Evolutionary conservation across 2,888 invertebrate genomes (phyloP).

Genomic region (Brachypterus glaber): DNA sequence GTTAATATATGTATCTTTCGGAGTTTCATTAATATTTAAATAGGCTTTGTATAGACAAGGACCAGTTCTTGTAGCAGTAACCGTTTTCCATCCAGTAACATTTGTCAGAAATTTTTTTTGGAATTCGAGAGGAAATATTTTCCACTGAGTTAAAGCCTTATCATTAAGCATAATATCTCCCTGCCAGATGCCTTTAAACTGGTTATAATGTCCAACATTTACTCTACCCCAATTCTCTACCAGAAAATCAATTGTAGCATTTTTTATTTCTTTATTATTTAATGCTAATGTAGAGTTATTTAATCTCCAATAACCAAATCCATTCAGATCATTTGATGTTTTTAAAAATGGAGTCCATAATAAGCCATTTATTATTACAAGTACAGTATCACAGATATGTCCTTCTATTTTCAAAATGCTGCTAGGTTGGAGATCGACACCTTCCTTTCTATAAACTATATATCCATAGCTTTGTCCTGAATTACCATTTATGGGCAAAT

Average conservation of each 20-base stretch:
- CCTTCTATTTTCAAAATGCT: slow-evolving; percentile 34
- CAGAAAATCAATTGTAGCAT: slow-evolving; percentile 38
- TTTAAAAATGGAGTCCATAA: slow-evolving; percentile 33
- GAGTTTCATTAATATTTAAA: slow-evolving; percentile 34
- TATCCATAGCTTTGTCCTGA: slow-evolving; percentile 49
- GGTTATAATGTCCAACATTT: slow-evolving; percentile 46
- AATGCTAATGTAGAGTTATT: slow-evolving; percentile 32
- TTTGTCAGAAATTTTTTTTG: slow-evolving; percentile 33
- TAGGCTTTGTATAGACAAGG: slow-evolving; percentile 50
- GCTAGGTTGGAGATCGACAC: slow-evolving; percentile 25
- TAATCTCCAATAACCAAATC: slow-evolving; percentile 39
- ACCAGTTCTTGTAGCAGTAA: slow-evolving; percentile 31
- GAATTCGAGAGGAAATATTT: slow-evolving; percentile 43
- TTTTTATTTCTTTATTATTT: slow-evolving; percentile 20
- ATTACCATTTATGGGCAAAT: slow-evolving; percentile 35
- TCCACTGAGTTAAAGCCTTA: slow-evolving; percentile 35
- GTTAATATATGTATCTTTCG: slow-evolving; percentile 68
- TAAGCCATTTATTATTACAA: slow-evolving; percentile 41
- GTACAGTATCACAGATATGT: slow-evolving; percentile 41
- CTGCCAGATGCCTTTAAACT: slow-evolving; percentile 36
- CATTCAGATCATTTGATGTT: slow-evolving; percentile 27
- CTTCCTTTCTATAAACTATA: slow-evolving; percentile 42
- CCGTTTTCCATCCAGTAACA: slow-evolving; percentile 30
- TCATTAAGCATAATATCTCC: slow-evolving; percentile 40
- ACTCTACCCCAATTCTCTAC: slow-evolving; percentile 76